Evolutionary conservation across 2,888 invertebrate genomes (phyloP), one percentile per base, ranked within the genome.

Genomic region (Diogma glabrata): DNA sequence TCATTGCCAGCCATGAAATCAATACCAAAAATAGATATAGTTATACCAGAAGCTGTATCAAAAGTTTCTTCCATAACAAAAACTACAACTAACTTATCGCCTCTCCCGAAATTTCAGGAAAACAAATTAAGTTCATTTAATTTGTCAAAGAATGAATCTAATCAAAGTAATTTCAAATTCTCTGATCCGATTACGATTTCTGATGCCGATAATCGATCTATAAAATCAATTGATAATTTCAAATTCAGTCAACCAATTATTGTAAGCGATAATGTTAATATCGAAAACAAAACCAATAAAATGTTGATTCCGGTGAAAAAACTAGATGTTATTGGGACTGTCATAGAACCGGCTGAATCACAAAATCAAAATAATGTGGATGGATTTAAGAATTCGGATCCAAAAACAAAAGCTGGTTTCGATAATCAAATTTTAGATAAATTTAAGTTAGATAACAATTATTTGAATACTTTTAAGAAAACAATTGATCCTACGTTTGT

Each of bases 161-260:
- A 30, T 22, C 17, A 48, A 17, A 10, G 22, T 17, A 47, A 52
- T 50, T 74, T 66, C 57, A 66, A 61, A 52, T 76, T 76, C 61
- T 69, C 75, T 14, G 69, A 72, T 52, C 79, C 79, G 1, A 61
- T 75, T 20, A 68, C 71, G 24, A 59, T 74, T 17, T 64, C 69
- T 4, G 65, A 26, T 38, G 38, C 69, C 48, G 63, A 67, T 33
- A 57, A 66, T 3, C 70, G 70, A 46, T 67, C 67, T 54, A 61
- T 73, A 33, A 64, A 67, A 51, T 69, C 75, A 3, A 69, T 71
- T 16, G 75, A 75, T 56, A 73, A 73, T 56, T 79, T 76, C 53
- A 76, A 72, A 56, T 79, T 79, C 58, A 77, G 77, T 57, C 70
- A 73, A 51, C 80, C 79, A 9, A 57, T 72, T 2, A 56, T 61